phyloP scores from a whole-genome alignment of 2,113 vertebrate species.

The Scalopus aquaticus region DNA sequence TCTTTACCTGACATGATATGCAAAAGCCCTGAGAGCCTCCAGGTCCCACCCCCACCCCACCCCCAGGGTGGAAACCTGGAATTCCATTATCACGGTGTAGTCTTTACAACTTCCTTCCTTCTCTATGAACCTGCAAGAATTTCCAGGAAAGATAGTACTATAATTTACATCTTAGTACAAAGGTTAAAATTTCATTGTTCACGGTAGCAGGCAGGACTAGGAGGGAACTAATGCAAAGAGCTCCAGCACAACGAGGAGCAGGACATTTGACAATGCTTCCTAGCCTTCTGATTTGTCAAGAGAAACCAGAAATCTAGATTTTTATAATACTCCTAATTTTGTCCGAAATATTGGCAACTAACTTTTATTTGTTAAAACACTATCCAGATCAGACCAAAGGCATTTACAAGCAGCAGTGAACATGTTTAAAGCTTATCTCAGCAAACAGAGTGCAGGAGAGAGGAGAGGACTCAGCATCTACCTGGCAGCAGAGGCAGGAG shows the following conservation, averaged over 20 bases:
- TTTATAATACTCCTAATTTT: background rate
- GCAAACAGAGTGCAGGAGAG: background rate
- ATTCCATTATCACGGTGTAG: background rate
- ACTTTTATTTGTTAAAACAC: background rate
- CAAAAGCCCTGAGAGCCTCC: background rate
- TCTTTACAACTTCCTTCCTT: background rate
- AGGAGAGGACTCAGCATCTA: background rate
- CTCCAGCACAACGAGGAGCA: background rate
- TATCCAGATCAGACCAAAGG: background rate
- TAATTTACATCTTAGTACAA: too few species aligned
- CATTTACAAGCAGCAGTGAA: background rate
- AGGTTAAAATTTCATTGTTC: background rate
- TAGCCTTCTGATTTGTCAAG: background rate
- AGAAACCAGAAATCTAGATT: background rate
- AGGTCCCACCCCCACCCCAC: too few species aligned
- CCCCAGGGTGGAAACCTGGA: background rate
- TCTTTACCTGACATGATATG: background rate
- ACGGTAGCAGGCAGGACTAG: background rate
- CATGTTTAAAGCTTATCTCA: background rate
- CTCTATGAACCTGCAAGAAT: background rate
- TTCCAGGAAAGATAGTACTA: background rate
- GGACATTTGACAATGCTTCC: background rate
- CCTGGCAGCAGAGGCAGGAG: background rate
- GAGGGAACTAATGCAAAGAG: background rate
- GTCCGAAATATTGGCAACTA: background rate